Evolutionary conservation across 2,797 vertebrate genomes (phyloP), one percentile per base, ranked within the genome.

Genomic region (Crocidura indochinensis): DNA sequence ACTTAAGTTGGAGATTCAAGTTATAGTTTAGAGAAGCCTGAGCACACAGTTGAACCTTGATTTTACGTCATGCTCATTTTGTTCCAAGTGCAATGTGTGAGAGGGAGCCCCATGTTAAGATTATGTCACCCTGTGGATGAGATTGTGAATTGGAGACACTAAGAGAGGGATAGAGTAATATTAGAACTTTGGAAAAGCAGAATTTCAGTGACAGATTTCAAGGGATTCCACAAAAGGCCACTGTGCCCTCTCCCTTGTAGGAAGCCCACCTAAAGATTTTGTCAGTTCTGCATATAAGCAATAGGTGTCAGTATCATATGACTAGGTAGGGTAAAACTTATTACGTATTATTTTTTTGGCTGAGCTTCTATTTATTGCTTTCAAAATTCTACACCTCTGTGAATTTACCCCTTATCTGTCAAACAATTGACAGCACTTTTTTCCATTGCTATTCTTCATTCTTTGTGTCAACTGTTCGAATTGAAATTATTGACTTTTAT

Each of bases 381-480:
- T 75, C 10, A 27, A 64, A 81, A n/a, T 44, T 46, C 44, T 26
- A 29, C 10, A 6, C 12, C 53, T 17, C 47, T 0, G 1, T 6
- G 44, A 64, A 12, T 24, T 20, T 17, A 26, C 8, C 51, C n/a
- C 26, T 26, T 11, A 19, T 27, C 14, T 4, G 2, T 0, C 0
- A 0, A 10, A 0, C 3, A 0, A 1, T 15, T 0, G 1, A 15
- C 0, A 56, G 53, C 53, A 56, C 2, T 11, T 11, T 56, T 2
- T 19, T 56, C 53, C 53, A 56, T 56, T 11, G 53, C 11, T 11
- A 10, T 6, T 67, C 7, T 9, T 60, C 7, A 0, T 0, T 0
- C n/a, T 11, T 8, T 10, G 0, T 12, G 4, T 5, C 38, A 38
- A 38, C n/a, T 20, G 19, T 24, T 27, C 11, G 47, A 27, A 4